Base-by-base conservation (phyloP, 2,113 vertebrate species). In the Ahaetulla prasina region DNA sequence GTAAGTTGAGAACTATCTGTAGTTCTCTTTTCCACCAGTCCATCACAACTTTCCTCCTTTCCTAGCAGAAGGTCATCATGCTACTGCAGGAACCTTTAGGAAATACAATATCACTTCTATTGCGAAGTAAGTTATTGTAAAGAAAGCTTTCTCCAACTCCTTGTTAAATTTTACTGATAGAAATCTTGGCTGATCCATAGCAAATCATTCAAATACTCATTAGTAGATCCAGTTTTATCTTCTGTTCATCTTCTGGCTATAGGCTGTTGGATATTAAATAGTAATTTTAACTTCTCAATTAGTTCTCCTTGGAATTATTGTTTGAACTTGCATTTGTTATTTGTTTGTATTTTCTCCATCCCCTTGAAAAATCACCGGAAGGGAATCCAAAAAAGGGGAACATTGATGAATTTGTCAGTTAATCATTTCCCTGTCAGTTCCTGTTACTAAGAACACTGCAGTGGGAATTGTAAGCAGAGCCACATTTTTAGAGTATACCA, bases 381-480 rank as follows among this genome's bases (percentile, higher is more conserved):
- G 85, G 87, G 92, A 93, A 94, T 39, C 57, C 93, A 92, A 92
- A 84, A 0, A 8, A 45, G 54, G 90, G 85, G 93, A 94, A 91
- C 92, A 23, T 95, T 96, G 95, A 93, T 0, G 0, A 95, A 91
- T 30, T 87, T 95, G 94, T 92, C 3, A 35, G 92, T 92, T 94
- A 94, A 88, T 96, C 0, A 27, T 94, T 94, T 23, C 63, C 54
- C 93, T 0, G 92, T 96, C 88, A 9, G 39, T 96, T 97, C 39
- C 11, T 87, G 93, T 96, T 97, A 96, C 86, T 12, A 87, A 85
- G 89, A 95, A 96, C 96, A 95, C 88, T 0, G 0, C 0, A 0
- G 91, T 0, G 0, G 94, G 92, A 57, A 94, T 0, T 20, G 25
- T 88, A 91, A 68, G 85, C 27, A 63, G 91, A 94, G 86, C 93